These are phyloP conservation scores for Cyrtodaria siliqua DNA, from an alignment of 2,888 invertebrate species.

Conservation along the genomic window DNA sequence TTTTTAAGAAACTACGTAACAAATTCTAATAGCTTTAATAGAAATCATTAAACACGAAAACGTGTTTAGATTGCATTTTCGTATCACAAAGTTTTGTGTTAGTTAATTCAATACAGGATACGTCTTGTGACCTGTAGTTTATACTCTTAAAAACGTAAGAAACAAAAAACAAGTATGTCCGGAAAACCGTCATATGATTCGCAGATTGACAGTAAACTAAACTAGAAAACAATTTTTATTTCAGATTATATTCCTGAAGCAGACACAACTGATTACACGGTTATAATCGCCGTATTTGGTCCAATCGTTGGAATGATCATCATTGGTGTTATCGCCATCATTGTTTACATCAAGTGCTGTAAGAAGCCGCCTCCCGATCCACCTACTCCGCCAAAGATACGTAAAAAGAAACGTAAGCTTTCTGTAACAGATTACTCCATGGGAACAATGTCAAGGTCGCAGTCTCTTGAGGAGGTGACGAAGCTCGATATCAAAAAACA, in stretches of 20 bases:
- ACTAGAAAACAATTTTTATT: background rate
- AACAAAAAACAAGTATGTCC: too few species aligned
- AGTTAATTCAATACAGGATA: too few species aligned
- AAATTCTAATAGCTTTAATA: too few species aligned
- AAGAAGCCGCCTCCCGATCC: conserved; percentile 29
- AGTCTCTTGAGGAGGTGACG: background rate
- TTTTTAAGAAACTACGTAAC: too few species aligned
- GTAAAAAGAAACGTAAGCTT: conserved; percentile 38
- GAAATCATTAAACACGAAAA: too few species aligned
- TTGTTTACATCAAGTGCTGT: conserved; percentile 29
- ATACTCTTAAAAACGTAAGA: too few species aligned
- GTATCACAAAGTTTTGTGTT: too few species aligned
- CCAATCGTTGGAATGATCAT: conserved; percentile 27
- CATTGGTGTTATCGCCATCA: conserved; percentile 23
- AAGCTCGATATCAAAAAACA: conserved; percentile 15
- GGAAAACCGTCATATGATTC: too few species aligned
- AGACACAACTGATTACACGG: background rate
- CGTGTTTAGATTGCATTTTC: too few species aligned
- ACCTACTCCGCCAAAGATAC: conserved; percentile 24
- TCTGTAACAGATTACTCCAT: conserved; percentile 49
- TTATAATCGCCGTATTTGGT: conserved; percentile 17
- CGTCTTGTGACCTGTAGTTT: too few species aligned
- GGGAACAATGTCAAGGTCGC: conserved; percentile 33
- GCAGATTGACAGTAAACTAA: too few species aligned
- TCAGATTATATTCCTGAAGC: too few species aligned